Evolutionary conservation across 1,140 invertebrate genomes (phyloP).

Genomic region (Neoseiulus cucumeris): DNA sequence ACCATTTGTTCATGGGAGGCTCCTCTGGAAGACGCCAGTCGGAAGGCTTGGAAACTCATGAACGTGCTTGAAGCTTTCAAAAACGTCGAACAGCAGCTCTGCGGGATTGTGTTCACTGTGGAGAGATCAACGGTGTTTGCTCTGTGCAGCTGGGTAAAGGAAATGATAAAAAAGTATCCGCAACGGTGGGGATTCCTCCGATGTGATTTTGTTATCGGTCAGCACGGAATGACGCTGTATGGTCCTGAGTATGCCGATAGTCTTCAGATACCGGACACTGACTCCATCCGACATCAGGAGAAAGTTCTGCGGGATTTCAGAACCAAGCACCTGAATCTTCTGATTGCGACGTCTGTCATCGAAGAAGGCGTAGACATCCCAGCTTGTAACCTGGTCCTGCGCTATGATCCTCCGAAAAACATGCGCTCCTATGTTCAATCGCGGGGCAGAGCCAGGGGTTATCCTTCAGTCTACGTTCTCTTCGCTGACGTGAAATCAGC

Average conservation of each 20-base stretch:
- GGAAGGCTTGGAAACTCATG: neutral
- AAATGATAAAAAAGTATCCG: neutral
- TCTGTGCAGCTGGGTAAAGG: neutral
- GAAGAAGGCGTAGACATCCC: constrained; percentile 66
- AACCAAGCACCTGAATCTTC: constrained; percentile 76
- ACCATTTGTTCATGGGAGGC: neutral
- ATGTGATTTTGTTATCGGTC: constrained; percentile 1
- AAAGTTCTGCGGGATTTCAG: constrained; percentile 65
- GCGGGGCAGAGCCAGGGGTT: constrained; percentile 41
- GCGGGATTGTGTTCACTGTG: neutral
- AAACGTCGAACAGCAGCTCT: neutral
- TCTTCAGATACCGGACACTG: constrained; percentile 37
- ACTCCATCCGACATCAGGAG: constrained; percentile 56
- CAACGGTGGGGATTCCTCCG: neutral
- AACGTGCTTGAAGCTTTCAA: neutral
- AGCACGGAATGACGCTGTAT: neutral
- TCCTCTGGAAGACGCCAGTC: neutral
- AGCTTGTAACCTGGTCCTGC: constrained; percentile 50
- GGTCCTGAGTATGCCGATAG: neutral
- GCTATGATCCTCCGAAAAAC: constrained; percentile 43
- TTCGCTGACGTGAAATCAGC: neutral
- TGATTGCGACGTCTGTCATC: constrained; percentile 56
- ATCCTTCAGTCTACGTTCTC: constrained; percentile 31
- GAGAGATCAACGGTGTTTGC: neutral
- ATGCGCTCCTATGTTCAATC: constrained; percentile 51